Base-by-base conservation (phyloP, 2,888 invertebrate genomes). In the Xanthorhoe spadicearia region DNA sequence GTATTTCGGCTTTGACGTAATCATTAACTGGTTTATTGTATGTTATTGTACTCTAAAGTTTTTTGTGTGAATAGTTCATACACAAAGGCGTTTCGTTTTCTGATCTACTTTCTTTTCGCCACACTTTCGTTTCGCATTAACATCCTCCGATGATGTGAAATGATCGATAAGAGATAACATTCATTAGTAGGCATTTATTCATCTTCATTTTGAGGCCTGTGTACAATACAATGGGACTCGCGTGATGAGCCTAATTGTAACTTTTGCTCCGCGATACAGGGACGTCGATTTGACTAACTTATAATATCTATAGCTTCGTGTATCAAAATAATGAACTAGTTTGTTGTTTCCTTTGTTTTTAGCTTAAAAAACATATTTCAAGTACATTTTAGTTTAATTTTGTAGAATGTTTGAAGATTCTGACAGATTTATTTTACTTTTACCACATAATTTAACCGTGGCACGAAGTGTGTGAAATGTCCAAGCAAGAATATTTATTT, bases 51-150 rank as follows among this genome's bases (percentile, higher is more conserved):
- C 61, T 66, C 49, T 19, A 62, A 61, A 64, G 52, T 53, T 64
- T 69, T 66, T 56, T 68, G 64, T 74, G 70, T 66, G 70, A 70
- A 68, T 51, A 66, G 46, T 53, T 67, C 69, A 50, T 57, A 72
- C 72, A 72, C 72, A 72, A 71, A 68, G 62, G 61, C 66, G 64
- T 70, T 64, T 66, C 63, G 53, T 67, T 67, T 71, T 66, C 69
- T 71, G 69, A 72, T 72, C 71, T 68, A 72, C 74, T 74, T 74
- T 74, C 72, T 69, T 72, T 66, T 56, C 63, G 66, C 70, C 69
- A 65, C 72, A 72, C 74, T 74, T 72, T 74, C 74, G 19, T 68
- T 74, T 74, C 55, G 62, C 65, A 70, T 72, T 71, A 67, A 66
- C 68, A 71, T 70, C 74, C 69, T 74, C 63, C 55, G 50, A 50